These are phyloP conservation scores for Agrilus planipennis DNA, from an alignment of 1,140 invertebrate genomes.

Conservation along the genomic window DNA sequence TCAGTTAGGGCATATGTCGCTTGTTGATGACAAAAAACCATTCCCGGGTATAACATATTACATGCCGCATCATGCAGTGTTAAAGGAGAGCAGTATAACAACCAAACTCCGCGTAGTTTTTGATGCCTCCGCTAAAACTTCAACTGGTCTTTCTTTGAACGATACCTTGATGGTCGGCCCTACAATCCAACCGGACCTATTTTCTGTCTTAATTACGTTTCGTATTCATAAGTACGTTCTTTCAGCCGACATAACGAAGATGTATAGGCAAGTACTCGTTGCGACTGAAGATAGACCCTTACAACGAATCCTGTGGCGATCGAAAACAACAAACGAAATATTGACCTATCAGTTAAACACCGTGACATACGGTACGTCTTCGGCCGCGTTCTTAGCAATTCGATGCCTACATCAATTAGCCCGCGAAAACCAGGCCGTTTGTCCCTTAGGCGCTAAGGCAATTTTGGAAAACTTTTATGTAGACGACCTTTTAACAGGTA, in stretches of 20 bases:
- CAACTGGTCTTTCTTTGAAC: constrained; percentile 8
- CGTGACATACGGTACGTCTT: constrained; percentile 20
- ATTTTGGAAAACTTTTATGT: constrained; percentile 19
- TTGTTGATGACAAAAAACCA: too few relatives aligned
- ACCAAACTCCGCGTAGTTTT: constrained; percentile 17
- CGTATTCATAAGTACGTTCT: constrained; percentile 10
- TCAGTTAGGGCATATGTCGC: not conserved
- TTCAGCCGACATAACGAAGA: constrained; percentile 13
- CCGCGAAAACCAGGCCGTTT: constrained; percentile 11
- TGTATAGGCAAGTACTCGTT: too few relatives aligned
- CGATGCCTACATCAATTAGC: constrained; percentile 18
- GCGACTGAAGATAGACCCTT: constrained; percentile 13
- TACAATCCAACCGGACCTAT: constrained; percentile 28
- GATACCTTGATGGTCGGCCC: constrained; percentile 20
- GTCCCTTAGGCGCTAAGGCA: constrained; percentile 11
- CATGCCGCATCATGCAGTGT: constrained; percentile 14
- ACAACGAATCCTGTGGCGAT: constrained; percentile 34
- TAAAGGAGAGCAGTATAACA: constrained; percentile 12
- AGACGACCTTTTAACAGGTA: constrained; percentile 22
- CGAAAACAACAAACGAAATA: constrained; percentile 11
- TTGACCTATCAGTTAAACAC: constrained; percentile 25
- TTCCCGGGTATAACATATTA: too few relatives aligned
- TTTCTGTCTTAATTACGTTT: constrained; percentile 28
- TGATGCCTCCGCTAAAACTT: constrained; percentile 10
- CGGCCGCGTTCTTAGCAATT: constrained; percentile 20